Conservation (phyloP, 1,140 invertebrate genomes). For the Aphidius gifuensis region DNA sequence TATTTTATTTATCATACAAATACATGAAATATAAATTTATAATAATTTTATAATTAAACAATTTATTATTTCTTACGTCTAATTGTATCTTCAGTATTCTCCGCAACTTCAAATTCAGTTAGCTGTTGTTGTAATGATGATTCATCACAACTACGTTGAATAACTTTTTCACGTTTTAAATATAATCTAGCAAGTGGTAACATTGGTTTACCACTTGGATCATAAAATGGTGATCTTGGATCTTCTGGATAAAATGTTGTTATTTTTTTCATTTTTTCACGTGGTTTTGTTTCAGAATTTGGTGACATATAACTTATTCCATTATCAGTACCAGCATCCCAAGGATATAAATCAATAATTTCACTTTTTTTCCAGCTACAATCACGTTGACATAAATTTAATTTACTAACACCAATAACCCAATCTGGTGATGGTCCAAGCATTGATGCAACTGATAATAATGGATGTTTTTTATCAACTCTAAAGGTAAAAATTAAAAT, state of each 20-base stretch:
- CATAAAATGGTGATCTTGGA: conserved; percentile 87
- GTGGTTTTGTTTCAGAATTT: conserved; percentile 80
- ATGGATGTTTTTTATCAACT: conserved; percentile 83
- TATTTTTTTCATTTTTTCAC: conserved; percentile 84
- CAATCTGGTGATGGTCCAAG: conserved; percentile 93
- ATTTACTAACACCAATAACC: conserved; percentile 85
- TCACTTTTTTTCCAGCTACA: conserved; percentile 82
- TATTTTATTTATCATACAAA: not conserved
- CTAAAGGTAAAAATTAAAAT: conserved; percentile 36
- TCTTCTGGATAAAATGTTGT: conserved; percentile 85
- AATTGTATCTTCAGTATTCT: conserved; percentile 68
- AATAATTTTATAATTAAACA: not conserved
- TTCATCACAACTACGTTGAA: conserved; percentile 70
- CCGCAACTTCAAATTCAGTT: conserved; percentile 60
- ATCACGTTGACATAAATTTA: conserved; percentile 84
- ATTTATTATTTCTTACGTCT: conserved; percentile 60
- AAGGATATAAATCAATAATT: conserved; percentile 84
- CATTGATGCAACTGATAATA: conserved; percentile 93
- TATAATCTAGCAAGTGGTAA: conserved; percentile 77
- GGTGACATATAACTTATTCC: conserved; percentile 90
- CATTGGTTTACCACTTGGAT: conserved; percentile 70
- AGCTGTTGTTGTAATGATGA: conserved; percentile 60
- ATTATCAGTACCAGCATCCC: conserved; percentile 92
- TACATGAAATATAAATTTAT: not conserved
- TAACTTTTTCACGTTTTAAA: conserved; percentile 69